Percentiles rank a stretch among this genome's conserved stretches.
Conservation (phyloP, 2,797 vertebrate genomes). For the Sebastolobus altivelis region DNA sequence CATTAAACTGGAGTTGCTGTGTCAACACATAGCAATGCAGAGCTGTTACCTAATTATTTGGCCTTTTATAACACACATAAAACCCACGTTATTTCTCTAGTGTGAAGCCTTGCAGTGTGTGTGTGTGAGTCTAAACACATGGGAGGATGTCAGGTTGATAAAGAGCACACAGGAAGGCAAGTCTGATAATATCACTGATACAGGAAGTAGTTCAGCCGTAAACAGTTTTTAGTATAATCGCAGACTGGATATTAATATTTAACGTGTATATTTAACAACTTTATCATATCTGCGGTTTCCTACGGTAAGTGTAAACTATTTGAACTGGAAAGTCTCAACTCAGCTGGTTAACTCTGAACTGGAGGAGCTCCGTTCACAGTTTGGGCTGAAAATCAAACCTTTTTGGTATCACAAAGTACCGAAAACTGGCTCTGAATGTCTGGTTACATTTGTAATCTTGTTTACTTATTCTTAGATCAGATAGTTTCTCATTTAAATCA, state of each 20-base stretch:
- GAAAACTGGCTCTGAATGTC: not conserved
- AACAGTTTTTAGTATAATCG: constrained; percentile 21
- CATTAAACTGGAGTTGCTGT: constrained; percentile 64
- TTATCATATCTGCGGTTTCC: not conserved
- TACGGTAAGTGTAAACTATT: not conserved
- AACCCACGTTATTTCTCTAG: constrained; percentile 2
- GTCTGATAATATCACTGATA: constrained; percentile 23
- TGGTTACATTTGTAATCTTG: not conserved
- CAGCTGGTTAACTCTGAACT: not conserved
- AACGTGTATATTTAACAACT: constrained; percentile 1
- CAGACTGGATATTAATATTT: constrained; percentile 24
- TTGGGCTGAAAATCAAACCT: not conserved
- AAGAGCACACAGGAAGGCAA: constrained; percentile 34
- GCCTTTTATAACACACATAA: constrained; percentile 18
- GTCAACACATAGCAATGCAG: constrained; percentile 52
- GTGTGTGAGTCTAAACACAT: constrained; percentile 13
- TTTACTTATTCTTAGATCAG: not conserved
- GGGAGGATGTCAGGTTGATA: constrained; percentile 30
- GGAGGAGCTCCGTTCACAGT: not conserved
- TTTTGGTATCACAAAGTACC: not conserved
- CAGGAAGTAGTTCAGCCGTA: constrained; percentile 68
- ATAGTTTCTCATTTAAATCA: not conserved
- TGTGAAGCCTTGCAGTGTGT: constrained; percentile 6
- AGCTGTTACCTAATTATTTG: constrained; percentile 42
- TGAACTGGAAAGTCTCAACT: not conserved